Conservation (phyloP, 2,113 vertebrate species). For the Microcebus griseorufus region DNA sequence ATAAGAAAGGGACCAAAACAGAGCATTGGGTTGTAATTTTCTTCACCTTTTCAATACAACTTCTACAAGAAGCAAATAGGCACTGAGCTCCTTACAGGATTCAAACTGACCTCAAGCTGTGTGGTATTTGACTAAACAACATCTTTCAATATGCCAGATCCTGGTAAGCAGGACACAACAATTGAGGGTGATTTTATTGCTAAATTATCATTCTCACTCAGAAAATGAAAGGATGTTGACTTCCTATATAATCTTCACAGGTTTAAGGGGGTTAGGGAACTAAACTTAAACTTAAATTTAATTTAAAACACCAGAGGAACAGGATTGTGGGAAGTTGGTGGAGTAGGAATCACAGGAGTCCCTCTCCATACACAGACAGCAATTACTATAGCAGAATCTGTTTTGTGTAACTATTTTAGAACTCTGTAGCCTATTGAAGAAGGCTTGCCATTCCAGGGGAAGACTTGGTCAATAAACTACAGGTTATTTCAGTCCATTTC, state of each 20-base stretch:
- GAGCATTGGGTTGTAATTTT: neutral
- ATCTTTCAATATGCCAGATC: neutral
- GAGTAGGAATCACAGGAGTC: neutral
- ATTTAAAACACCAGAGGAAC: neutral
- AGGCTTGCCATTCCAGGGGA: neutral
- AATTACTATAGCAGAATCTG: neutral
- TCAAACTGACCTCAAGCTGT: neutral
- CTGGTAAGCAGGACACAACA: neutral
- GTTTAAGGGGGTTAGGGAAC: neutral
- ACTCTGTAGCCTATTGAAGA: neutral
- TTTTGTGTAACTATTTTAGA: neutral
- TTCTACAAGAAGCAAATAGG: slow-evolving; percentile 8
- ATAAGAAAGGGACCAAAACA: neutral
- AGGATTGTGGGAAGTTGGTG: neutral
- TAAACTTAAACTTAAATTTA: neutral
- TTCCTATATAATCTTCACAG: neutral
- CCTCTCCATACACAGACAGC: neutral
- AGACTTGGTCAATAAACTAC: neutral
- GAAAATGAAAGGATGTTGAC: neutral
- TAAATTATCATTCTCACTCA: neutral
- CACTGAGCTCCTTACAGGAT: neutral
- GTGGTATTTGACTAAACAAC: neutral
- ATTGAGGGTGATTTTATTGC: neutral
- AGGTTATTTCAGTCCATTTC: neutral
- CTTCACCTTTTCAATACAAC: neutral